Evolutionary conservation across 2,113 vertebrate species (phyloP), one percentile per base, ranked within the genome.

Genomic region (Ictalurus punctatus): DNA sequence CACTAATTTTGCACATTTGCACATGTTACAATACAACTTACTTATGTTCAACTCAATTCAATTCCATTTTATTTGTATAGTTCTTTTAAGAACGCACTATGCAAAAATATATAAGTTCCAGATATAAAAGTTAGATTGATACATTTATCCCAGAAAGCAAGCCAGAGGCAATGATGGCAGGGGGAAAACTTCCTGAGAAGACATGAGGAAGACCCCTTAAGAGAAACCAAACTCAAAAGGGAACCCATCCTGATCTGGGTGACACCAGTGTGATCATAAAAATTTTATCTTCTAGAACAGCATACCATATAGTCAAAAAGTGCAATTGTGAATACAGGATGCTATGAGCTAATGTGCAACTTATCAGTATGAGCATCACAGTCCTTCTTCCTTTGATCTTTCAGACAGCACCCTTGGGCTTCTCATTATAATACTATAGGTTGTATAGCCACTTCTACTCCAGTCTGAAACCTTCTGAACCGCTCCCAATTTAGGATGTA

Each of bases 381-480:
- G 63, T 23, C 34, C 81, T 59, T 83, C 56, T 34, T 61, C 12
- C 81, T 83, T 63, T 83, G 81, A 61, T 83, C 58, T 61, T 34
- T 40, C 81, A 82, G n/a, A 59, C 80, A 82, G 59, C 54, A 82
- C 54, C 80, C 59, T 63, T 83, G 81, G 81, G 58, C 58, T 40
- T 83, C 34, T 83, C 34, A 83, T 83, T 83, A 61, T 61, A 61
- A 21, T 83, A 83, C 81, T 63, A 58, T 83, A 40, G 56, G 30
- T 61, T 61, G 58, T 23, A 40, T 25, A 83, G 81, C 2, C 81
- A 61, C 81, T 61, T 83, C 58, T 25, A 83, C 56, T 25, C 21
- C 21, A 61, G 54, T 13, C 21, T 83, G 81, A 30, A 63, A 21
- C 34, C 34, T 63, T 63, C 21, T 19, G 34, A 34, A 83, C 56